phyloP scores from a whole-genome alignment of 1,140 invertebrate genomes.

The Dendroctonus valens region DNA sequence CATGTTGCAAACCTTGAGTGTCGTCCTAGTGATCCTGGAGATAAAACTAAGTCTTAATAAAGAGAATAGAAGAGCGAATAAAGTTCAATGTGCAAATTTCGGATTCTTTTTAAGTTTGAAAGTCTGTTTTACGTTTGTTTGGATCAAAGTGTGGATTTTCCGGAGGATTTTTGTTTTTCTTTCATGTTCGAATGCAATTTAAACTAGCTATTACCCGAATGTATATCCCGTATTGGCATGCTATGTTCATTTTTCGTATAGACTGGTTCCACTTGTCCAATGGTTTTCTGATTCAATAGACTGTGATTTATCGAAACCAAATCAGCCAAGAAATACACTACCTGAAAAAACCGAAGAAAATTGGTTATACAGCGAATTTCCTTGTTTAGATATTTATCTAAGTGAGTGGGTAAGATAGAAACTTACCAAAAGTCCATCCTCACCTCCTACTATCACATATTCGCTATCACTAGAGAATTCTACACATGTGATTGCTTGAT shows the following conservation, averaged over 20 bases:
- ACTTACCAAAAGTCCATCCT: slow-evolving; percentile 73
- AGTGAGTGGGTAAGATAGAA: neutral
- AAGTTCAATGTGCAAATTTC: no score
- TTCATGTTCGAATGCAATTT: neutral
- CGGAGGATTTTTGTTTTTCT: no score
- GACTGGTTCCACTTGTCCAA: slow-evolving; percentile 59
- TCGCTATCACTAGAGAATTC: slow-evolving; percentile 72
- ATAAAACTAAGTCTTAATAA: neutral
- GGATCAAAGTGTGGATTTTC: no score
- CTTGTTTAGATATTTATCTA: neutral
- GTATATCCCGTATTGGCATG: slow-evolving; percentile 73
- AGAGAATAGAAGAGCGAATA: no score
- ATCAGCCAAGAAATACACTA: slow-evolving; percentile 65
- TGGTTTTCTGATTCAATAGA: slow-evolving; percentile 54
- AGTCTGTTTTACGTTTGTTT: no score
- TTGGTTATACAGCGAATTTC: no score
- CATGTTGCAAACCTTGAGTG: slow-evolving; percentile 69
- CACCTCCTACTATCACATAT: slow-evolving; percentile 73
- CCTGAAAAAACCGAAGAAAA: slow-evolving; percentile 11
- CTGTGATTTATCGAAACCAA: slow-evolving; percentile 46
- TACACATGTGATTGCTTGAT: slow-evolving; percentile 73
- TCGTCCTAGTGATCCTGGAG: slow-evolving; percentile 51
- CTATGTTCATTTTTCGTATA: slow-evolving; percentile 74
- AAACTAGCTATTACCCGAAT: slow-evolving; percentile 53
- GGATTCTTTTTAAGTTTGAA: no score